phyloP scores from a whole-genome alignment of 2,113 vertebrate genomes.

The Corythoichthys haematopterus region DNA sequence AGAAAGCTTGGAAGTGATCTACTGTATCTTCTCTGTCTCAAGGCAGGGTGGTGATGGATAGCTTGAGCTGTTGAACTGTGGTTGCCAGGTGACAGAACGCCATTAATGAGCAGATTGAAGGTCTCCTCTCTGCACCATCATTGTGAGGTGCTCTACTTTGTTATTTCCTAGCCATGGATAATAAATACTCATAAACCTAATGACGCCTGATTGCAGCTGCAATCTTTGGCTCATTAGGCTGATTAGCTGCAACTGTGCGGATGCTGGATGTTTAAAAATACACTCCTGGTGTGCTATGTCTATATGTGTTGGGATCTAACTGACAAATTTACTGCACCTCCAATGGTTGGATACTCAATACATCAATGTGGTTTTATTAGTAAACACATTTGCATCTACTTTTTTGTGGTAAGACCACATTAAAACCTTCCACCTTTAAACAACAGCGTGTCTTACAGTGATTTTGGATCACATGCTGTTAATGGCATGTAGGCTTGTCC shows the following conservation, averaged over 20 bases:
- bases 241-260: constrained; percentile 74
- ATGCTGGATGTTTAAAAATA: constrained; percentile 70
- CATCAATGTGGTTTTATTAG: constrained; percentile 10
- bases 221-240: constrained; percentile 81
- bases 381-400: constrained; percentile 11
- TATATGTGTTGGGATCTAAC: constrained; percentile 34
- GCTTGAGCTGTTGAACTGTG: constrained; percentile 59
- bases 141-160: constrained; percentile 71
- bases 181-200: constrained; percentile 83
- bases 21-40: constrained; percentile 52
- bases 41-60: constrained; percentile 65
- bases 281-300: constrained; percentile 49
- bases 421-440: constrained; percentile 33
- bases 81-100: constrained; percentile 69
- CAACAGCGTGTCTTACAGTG: constrained; percentile 29
- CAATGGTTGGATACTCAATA: constrained; percentile 6
- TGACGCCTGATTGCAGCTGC: constrained; percentile 79
- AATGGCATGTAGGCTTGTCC: constrained; percentile 35
- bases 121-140: constrained; percentile 68
- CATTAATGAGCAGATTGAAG: constrained; percentile 76
- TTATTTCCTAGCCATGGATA: constrained; percentile 73
- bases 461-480: constrained; percentile 45
- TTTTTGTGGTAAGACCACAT: constrained; percentile 10
- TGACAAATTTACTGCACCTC: constrained; percentile 29
- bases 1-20: constrained; percentile 63